Evolutionary conservation across 2,113 vertebrate genomes (phyloP), one percentile per base, ranked within the genome.

Genomic region (Lichenostomus cassidix): DNA sequence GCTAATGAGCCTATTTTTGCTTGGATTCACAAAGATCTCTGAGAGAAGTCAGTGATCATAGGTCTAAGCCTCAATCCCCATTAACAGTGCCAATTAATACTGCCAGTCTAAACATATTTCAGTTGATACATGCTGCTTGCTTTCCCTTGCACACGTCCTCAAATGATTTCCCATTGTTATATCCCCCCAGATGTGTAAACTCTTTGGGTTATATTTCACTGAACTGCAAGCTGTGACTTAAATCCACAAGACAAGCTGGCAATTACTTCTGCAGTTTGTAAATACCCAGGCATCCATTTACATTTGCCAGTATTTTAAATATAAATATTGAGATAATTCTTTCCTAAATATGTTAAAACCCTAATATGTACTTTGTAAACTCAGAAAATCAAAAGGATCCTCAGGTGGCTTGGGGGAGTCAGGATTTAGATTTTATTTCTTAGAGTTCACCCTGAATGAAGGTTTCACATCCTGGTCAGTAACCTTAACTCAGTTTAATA

Each of bases 111-210:
- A 93, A 93, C 67, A 49, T 27, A 78, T 79, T 96, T 92, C 46
- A 35, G 29, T 81, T 90, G 60, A 59, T 49, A 31, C 28, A 44
- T 35, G 52, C 81, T 92, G 78, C 52, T 84, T 92, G 78, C 52
- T 84, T 92, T 95, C 35, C 83, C 75, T 94, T 90, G 71, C 49
- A 88, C 1, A 10, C 31, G 44, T 96, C 76, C 69, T 93, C 65
- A 68, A 90, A 62, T 95, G 82, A 79, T 78, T 87, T 95, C 88
- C 50, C 52, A 28, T 93, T 56, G 92, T 96, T 96, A n/a, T 78
- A 49, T 86, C 49, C 86, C 86, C 95, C 87, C 88, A 92, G 94
- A 86, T 95, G 79, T 94, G 60, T 91, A 89, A 96, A 94, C 84
- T 85, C 0, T 0, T 33, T 67, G 44, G 64, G 67, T 91, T 96